Evolutionary conservation across 1,140 invertebrate species (phyloP).

Genomic region (Danaus melanippus): DNA sequence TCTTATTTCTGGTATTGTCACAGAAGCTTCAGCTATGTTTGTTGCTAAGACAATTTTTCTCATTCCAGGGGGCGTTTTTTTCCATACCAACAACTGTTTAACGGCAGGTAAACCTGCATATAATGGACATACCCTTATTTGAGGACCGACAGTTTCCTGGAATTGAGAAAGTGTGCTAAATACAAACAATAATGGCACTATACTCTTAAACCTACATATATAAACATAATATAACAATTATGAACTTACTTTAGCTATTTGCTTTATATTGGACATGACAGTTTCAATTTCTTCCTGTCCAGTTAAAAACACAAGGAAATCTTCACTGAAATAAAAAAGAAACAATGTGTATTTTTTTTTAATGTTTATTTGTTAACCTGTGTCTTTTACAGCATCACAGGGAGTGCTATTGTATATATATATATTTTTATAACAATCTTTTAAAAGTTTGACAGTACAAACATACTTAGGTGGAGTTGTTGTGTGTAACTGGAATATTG

Average conservation of each 20-base stretch:
- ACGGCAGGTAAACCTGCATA: conserved; percentile 86
- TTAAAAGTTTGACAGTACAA: neutral
- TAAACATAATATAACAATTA: conserved; percentile 2
- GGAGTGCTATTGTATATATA: too few species aligned
- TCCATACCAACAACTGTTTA: conserved; percentile 86
- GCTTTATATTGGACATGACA: conserved; percentile 82
- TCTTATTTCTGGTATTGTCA: conserved; percentile 95
- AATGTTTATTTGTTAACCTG: too few species aligned
- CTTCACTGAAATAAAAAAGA: conserved; percentile 75
- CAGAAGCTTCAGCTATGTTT: conserved; percentile 97
- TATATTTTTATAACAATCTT: too few species aligned
- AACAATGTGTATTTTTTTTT: too few species aligned
- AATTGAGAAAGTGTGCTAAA: conserved; percentile 28
- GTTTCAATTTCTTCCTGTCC: conserved; percentile 99
- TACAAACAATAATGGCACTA: conserved; percentile 22
- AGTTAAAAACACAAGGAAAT: conserved; percentile 97
- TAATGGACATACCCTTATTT: conserved; percentile 82
- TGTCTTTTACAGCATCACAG: too few species aligned
- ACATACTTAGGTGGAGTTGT: conserved; percentile 85
- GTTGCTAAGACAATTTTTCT: conserved; percentile 96
- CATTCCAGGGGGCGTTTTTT: conserved; percentile 75
- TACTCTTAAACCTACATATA: neutral
- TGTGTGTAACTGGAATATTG: conserved; percentile 93
- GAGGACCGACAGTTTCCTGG: conserved; percentile 53
- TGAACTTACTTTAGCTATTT: conserved; percentile 77